phyloP scores from a whole-genome alignment of 2,888 invertebrate species.

The Empis livida region DNA sequence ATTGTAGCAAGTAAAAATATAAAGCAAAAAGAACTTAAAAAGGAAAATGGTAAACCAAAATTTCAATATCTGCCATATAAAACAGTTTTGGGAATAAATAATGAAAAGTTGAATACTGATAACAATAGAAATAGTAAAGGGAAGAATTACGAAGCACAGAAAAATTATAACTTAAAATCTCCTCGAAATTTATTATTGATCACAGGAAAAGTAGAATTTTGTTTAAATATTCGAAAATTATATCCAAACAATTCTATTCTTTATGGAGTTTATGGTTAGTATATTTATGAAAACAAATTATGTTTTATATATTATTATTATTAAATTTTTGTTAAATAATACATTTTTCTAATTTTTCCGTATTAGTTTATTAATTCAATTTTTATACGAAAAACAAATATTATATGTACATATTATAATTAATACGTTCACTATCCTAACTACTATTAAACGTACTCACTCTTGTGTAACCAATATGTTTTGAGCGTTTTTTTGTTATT shows the following conservation, averaged over 20 bases:
- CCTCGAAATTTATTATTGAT: slow-evolving; percentile 17
- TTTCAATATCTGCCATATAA: background rate
- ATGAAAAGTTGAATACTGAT: background rate
- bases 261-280: slow-evolving; percentile 28
- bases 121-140: slow-evolving; percentile 2
- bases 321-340: too few relatives aligned
- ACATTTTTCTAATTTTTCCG: too few relatives aligned
- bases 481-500: too few relatives aligned
- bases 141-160: background rate
- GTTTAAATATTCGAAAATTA: slow-evolving; percentile 21
- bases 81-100: background rate
- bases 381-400: too few relatives aligned
- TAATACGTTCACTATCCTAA: too few relatives aligned
- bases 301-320: too few relatives aligned
- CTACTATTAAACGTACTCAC: too few relatives aligned
- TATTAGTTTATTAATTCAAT: too few relatives aligned
- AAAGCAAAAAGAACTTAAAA: background rate
- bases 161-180: background rate
- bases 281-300: too few relatives aligned
- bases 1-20: slow-evolving; percentile 8
- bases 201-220: slow-evolving; percentile 25
- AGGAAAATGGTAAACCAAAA: background rate
- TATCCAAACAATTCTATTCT: slow-evolving; percentile 20
- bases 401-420: too few relatives aligned
- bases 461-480: too few relatives aligned